phyloP scores from a whole-genome alignment of 2,888 invertebrate genomes.

The Metacarcinus magister region DNA sequence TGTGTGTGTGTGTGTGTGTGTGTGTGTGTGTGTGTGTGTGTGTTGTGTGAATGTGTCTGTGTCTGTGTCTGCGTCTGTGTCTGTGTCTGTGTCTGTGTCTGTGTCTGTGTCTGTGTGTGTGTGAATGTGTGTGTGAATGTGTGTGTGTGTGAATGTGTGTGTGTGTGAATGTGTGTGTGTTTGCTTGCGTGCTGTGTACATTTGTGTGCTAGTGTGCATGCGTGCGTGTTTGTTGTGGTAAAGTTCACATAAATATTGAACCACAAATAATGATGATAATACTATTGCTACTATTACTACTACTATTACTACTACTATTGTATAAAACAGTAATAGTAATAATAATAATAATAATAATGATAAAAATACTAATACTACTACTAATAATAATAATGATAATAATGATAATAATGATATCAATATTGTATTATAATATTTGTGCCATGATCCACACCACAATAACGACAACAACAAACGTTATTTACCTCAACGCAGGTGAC shows the following conservation, averaged over 20 bases:
- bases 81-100: not conserved
- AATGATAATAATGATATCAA: not conserved
- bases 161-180: not conserved
- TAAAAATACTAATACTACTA: not conserved
- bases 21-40: too few relatives aligned
- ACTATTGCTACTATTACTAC: not conserved
- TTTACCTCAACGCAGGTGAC: slow-evolving; percentile 9
- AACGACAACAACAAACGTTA: not conserved
- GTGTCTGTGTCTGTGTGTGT: not conserved
- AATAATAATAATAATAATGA: not conserved
- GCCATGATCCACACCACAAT: not conserved
- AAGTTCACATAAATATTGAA: not conserved
- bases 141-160: too few relatives aligned
- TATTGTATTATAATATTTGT: not conserved
- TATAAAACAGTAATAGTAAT: not conserved
- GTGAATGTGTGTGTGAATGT: not conserved
- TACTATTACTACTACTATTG: not conserved
- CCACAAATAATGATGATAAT: not conserved
- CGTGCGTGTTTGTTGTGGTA: not conserved
- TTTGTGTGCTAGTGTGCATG: not conserved
- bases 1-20: too few relatives aligned
- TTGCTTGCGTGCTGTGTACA: not conserved
- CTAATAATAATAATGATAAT: not conserved
- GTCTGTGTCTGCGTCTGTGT: not conserved
- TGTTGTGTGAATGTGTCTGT: too few relatives aligned